These are phyloP conservation scores for Lathronympha strigana DNA, from an alignment of 2,888 invertebrate genomes.

Conservation along the genomic window DNA sequence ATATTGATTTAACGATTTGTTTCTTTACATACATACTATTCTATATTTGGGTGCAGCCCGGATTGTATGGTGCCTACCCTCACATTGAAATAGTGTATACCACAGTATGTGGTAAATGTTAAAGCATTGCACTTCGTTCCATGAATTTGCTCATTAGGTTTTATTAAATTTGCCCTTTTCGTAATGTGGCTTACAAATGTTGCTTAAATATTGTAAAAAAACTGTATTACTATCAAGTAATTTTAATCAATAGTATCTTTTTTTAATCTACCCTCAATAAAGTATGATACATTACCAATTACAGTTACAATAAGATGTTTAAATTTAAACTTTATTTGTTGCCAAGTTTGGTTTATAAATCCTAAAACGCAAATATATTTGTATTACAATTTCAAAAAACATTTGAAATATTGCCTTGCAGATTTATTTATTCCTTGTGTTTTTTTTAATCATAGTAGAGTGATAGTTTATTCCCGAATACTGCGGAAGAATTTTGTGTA, in stretches of 20 bases:
- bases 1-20: slow-evolving; percentile 32
- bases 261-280: slow-evolving; percentile 9
- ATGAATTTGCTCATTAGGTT: not conserved
- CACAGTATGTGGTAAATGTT: slow-evolving; percentile 14
- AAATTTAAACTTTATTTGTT: too few relatives aligned
- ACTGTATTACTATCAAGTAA: not conserved
- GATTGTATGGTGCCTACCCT: slow-evolving; percentile 29
- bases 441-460: too few relatives aligned
- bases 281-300: not conserved
- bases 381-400: too few relatives aligned
- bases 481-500: too few relatives aligned
- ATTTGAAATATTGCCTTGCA: too few relatives aligned
- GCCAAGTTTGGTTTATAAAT: too few relatives aligned
- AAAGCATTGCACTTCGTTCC: slow-evolving; percentile 8
- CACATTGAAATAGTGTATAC: slow-evolving; percentile 18
- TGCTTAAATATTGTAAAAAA: not conserved
- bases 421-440: too few relatives aligned
- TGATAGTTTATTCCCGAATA: too few relatives aligned
- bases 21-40: slow-evolving; percentile 26
- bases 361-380: too few relatives aligned
- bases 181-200: not conserved
- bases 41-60: slow-evolving; percentile 33
- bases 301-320: too few relatives aligned
- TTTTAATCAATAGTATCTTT: not conserved
- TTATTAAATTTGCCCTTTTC: not conserved